phyloP scores from a whole-genome alignment of 92 coral and sea anemone species.

The Hydrozoanthus gracilis region DNA sequence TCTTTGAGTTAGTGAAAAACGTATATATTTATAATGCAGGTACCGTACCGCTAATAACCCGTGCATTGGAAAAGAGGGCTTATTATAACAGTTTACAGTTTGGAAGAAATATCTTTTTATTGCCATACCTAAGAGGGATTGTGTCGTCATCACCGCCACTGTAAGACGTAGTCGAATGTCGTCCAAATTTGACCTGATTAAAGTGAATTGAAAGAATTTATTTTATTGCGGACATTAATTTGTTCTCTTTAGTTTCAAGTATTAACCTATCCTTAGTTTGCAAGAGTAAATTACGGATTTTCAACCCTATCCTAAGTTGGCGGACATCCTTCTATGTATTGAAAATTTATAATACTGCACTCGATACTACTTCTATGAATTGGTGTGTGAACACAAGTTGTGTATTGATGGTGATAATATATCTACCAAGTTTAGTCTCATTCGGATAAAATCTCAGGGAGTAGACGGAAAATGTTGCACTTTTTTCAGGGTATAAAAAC shows the following conservation, averaged over 20 bases:
- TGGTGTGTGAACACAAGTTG: neutral
- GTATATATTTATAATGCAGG: neutral
- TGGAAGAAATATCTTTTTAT: neutral
- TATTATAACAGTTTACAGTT: neutral
- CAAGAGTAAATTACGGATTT: neutral
- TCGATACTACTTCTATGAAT: neutral
- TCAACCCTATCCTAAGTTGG: neutral
- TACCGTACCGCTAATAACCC: neutral
- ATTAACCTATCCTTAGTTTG: neutral
- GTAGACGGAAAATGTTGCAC: too few relatives aligned
- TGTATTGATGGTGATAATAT: too few relatives aligned
- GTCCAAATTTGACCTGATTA: conserved; percentile 15
- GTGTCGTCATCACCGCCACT: conserved; percentile 31
- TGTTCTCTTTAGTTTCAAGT: neutral
- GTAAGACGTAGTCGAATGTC: conserved; percentile 14
- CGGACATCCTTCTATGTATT: neutral
- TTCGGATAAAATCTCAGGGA: too few relatives aligned
- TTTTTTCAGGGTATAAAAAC: too few relatives aligned
- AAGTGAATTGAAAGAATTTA: neutral
- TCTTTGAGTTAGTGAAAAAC: conserved; percentile 1
- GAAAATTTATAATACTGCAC: neutral
- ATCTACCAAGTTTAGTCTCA: too few relatives aligned
- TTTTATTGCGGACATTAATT: neutral
- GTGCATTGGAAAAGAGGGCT: neutral
- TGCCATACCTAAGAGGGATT: conserved; percentile 19